Conservation (phyloP, 2,113 vertebrate genomes). For the Stictonetta naevosa region DNA sequence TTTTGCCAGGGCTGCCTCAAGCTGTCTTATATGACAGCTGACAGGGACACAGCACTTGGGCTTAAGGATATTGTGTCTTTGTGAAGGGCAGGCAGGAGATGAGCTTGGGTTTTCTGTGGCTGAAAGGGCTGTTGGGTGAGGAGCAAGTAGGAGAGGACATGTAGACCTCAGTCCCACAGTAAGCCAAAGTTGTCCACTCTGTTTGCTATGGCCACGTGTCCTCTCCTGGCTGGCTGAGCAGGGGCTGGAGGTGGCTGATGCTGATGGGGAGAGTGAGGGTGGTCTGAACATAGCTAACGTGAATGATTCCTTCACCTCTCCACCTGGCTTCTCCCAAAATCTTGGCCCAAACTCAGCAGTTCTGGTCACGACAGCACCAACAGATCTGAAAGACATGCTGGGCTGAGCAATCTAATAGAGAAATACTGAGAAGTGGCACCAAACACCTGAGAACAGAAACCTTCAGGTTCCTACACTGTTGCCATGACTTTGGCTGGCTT, state of each 20-base stretch:
- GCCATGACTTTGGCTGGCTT: too few relatives aligned
- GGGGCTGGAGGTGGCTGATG: not conserved
- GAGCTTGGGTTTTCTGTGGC: not conserved
- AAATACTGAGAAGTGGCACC: not conserved
- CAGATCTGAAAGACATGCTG: accelerated
- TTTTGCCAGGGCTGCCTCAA: slow-evolving; percentile 2
- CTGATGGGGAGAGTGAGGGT: not conserved
- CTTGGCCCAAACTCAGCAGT: not conserved
- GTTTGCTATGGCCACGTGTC: not conserved
- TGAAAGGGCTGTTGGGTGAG: not conserved
- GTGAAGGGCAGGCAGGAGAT: not conserved
- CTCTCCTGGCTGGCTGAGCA: not conserved
- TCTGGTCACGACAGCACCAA: not conserved
- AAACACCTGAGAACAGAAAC: not conserved
- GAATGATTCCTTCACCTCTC: not conserved
- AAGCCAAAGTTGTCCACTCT: not conserved
- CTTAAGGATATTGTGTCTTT: not conserved
- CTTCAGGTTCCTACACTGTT: not conserved
- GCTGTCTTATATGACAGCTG: not conserved
- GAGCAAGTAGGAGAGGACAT: not conserved
- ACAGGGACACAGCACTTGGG: not conserved
- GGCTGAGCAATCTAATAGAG: not conserved
- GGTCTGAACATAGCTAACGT: accelerated
- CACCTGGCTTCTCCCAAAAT: not conserved
- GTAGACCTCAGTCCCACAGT: not conserved